Evolutionary conservation across 2,888 invertebrate genomes (phyloP), one percentile per base, ranked within the genome.

Genomic region (Nemotelus nigrinus): DNA sequence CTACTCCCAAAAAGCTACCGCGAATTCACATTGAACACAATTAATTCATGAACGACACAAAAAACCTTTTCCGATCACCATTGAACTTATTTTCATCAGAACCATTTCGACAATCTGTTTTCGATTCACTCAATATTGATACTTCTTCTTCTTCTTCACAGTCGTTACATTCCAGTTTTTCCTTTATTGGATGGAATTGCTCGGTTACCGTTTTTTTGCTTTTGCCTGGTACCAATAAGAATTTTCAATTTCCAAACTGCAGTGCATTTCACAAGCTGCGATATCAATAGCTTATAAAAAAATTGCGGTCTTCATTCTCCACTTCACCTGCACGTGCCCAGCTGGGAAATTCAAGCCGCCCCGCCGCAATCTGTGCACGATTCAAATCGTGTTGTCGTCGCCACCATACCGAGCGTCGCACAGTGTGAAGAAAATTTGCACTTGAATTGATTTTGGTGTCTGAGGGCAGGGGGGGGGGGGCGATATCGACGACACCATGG

Each of bases 341-440:
- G 25, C 25, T 43, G 63, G 63, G 63, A 63, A 63, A 63, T 63
- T 63, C 63, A 39, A 63, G 39, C 47, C 41, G n/a, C 8, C 44
- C 47, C 41, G n/a, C 8, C 44, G 47, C 47, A 65, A 65, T 45
- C 65, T 65, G 45, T 10, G 47, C 10, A 45, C 65, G 10, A 65
- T 65, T 65, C 47, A 47, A 47, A 65, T n/a, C 39, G 25, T 65
- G 65, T 65, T 25, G 65, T 65, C 43, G 41, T 25, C 25, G 25
- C 25, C 25, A 25, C 25, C 25, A 25, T 25, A 25, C 25, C 25
- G 4, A 65, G 63, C 43, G 43, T 65, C 43, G 47, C 65, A 47
- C 65, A 65, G 10, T 45, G 44, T 65, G n/a, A 47, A 50, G 47
- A 65, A 47, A 45, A 65, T 65, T 65, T 65, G 47, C 25, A 47